A percentile compares a stretch with the other conserved stretches of the same genome.
Evolutionary conservation across 2,797 vertebrate species (phyloP).

Genomic region (Leuciscus waleckii): DNA sequence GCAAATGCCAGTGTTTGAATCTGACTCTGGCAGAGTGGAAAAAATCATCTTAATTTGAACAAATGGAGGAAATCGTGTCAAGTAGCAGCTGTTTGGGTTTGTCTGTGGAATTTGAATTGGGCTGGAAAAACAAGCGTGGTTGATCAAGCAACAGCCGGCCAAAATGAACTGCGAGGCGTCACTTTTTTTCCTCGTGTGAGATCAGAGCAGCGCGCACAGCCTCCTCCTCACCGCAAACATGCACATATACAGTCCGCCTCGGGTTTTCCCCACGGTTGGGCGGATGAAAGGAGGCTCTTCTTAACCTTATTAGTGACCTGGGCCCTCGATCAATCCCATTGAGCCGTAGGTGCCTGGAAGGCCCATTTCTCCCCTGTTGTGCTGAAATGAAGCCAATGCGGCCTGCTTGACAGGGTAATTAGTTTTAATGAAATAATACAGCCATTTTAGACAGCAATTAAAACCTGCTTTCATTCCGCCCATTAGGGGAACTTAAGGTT

Average conservation of each 20-base stretch:
- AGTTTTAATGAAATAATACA: constrained; percentile 77
- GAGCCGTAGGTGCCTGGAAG: constrained; percentile 68
- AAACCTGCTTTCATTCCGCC: constrained; percentile 71
- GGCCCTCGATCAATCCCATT: constrained; percentile 70
- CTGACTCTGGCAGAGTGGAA: constrained; percentile 33
- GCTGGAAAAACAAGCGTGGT: constrained; percentile 49
- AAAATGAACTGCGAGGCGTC: constrained; percentile 42
- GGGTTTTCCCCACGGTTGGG: constrained; percentile 55
- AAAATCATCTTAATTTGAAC: constrained; percentile 64
- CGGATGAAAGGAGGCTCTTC: constrained; percentile 64
- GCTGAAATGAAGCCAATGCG: constrained; percentile 66
- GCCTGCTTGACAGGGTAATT: constrained; percentile 74
- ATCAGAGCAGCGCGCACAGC: constrained; percentile 44
- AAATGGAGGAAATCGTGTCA: constrained; percentile 63
- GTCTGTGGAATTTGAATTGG: constrained; percentile 52
- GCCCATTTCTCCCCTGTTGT: constrained; percentile 68
- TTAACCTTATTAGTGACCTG: constrained; percentile 65
- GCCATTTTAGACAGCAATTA: constrained; percentile 77
- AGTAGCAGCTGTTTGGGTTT: constrained; percentile 60
- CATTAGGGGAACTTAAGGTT: constrained; percentile 69
- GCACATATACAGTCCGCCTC: constrained; percentile 38
- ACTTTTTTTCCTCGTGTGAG: constrained; percentile 31
- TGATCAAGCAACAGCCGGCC: constrained; percentile 38
- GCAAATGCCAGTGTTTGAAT: constrained; percentile 59
- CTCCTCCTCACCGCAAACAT: constrained; percentile 30